Evolutionary conservation across 2,888 invertebrate genomes (phyloP).

Genomic region (Incurvaria masculella): DNA sequence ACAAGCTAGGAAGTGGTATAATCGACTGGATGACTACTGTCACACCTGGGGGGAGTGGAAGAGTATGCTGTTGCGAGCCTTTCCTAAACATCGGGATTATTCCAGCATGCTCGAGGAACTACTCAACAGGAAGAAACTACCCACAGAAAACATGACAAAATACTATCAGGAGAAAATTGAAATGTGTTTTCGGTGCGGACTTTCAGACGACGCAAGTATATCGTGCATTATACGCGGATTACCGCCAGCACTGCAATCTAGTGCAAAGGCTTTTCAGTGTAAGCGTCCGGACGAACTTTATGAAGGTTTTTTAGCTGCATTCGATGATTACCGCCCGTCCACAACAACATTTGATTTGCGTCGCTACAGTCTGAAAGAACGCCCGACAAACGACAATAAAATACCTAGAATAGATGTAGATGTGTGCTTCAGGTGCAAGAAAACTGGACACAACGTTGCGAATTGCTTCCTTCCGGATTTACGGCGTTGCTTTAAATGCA

Average conservation of each 20-base stretch:
- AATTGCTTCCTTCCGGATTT: conserved; percentile 14
- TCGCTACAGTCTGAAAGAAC: conserved; percentile 18
- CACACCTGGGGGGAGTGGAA: conserved; percentile 21
- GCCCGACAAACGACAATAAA: conserved; percentile 7
- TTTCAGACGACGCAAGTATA: conserved; percentile 17
- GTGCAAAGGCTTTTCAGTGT: conserved; percentile 19
- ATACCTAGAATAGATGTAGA: conserved; percentile 1
- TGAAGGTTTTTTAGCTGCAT: conserved; percentile 9
- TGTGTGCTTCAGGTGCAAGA: conserved; percentile 14
- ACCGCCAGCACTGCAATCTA: conserved; percentile 16
- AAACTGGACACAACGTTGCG: conserved; percentile 13
- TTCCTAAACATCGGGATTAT: conserved; percentile 17
- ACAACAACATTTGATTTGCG: too few species aligned
- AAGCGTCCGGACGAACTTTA: conserved; percentile 12
- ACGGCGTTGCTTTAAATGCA: conserved; percentile 16
- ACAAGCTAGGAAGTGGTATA: conserved; percentile 18
- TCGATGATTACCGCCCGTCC: conserved; percentile 20
- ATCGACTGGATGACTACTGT: conserved; percentile 18
- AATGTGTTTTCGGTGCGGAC: conserved; percentile 20
- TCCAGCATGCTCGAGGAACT: conserved; percentile 16
- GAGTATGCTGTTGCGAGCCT: conserved; percentile 16
- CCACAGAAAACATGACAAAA: conserved; percentile 17
- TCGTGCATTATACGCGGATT: conserved; percentile 20
- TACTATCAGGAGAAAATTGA: conserved; percentile 22
- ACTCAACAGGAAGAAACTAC: conserved; percentile 15